phyloP scores from a whole-genome alignment of 1,140 invertebrate genomes.

The Thaumetopoea pityocampa region DNA sequence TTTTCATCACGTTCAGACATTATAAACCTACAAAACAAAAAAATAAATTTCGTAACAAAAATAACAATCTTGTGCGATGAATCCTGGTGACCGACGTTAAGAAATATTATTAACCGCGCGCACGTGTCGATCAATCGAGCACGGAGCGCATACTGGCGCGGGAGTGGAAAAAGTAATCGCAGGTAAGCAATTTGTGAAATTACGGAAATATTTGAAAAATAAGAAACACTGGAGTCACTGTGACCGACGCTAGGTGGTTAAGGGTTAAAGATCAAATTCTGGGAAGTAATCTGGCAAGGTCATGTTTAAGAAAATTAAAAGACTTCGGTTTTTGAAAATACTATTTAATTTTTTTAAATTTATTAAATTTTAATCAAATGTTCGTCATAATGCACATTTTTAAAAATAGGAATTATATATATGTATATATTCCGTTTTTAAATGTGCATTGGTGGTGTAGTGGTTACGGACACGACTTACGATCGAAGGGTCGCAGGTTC shows the following conservation, averaged over 20 bases:
- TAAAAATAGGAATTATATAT: too few species aligned
- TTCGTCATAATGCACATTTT: too few species aligned
- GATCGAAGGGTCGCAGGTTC: too few species aligned
- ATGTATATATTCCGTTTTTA: too few species aligned
- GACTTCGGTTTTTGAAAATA: too few species aligned
- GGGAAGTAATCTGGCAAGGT: too few species aligned
- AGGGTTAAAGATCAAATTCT: too few species aligned
- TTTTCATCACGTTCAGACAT: constrained; percentile 22
- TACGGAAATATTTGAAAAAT: constrained; percentile 24
- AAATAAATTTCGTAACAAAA: constrained; percentile 13
- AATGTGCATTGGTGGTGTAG: too few species aligned
- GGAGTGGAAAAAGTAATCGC: constrained; percentile 19
- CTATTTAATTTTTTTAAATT: too few species aligned
- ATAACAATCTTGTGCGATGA: constrained; percentile 12
- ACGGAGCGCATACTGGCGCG: constrained; percentile 14
- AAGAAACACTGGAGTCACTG: constrained; percentile 15
- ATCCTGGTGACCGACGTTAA: constrained; percentile 16
- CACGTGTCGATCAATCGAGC: constrained; percentile 18
- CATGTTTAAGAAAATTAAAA: too few species aligned
- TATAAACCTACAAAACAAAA: constrained; percentile 18
- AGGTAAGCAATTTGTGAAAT: constrained; percentile 9
- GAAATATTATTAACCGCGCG: constrained; percentile 13
- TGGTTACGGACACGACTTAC: too few species aligned
- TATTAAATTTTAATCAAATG: too few species aligned
- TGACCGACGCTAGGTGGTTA: constrained; percentile 20